Percentiles rank a stretch among this genome's conserved stretches.
These are phyloP conservation scores for Leptosomus discolor DNA, from an alignment of 2,113 vertebrate species.

Conservation along the genomic window DNA sequence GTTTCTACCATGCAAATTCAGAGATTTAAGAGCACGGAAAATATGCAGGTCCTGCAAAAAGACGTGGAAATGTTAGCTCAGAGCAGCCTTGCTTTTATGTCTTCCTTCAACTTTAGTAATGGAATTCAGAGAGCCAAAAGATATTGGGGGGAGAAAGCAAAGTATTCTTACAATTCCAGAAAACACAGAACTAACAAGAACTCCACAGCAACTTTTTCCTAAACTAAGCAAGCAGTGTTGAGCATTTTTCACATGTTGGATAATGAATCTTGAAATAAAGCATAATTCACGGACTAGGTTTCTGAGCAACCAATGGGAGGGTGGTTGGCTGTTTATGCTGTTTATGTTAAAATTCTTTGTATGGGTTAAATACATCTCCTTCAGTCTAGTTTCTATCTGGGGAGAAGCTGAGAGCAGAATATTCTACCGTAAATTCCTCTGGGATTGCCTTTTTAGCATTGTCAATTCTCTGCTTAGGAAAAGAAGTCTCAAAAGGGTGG, in stretches of 20 bases:
- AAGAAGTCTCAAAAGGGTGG: not conserved
- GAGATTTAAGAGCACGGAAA: not conserved
- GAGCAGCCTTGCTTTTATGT: not conserved
- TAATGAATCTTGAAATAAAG: constrained; percentile 1
- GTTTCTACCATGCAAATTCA: not conserved
- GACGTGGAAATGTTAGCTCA: not conserved
- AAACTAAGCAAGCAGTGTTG: not conserved
- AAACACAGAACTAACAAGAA: not conserved
- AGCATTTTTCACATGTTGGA: not conserved
- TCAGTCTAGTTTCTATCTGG: not conserved
- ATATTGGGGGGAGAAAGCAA: not conserved
- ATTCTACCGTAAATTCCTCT: not conserved
- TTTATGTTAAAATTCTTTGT: constrained; percentile 3
- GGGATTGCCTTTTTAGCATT: not conserved
- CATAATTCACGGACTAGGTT: not conserved
- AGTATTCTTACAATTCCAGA: not conserved
- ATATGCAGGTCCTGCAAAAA: not conserved
- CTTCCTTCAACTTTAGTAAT: not conserved
- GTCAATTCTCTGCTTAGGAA: not conserved
- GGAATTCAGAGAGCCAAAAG: not conserved
- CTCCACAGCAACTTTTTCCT: not conserved
- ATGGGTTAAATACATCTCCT: not conserved
- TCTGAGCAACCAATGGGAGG: constrained; percentile 6
- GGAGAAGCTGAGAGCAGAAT: not conserved
- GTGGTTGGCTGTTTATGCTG: not conserved